These are phyloP conservation scores for Ormyrus labotus DNA, from an alignment of 2,888 invertebrate species.

Conservation along the genomic window DNA sequence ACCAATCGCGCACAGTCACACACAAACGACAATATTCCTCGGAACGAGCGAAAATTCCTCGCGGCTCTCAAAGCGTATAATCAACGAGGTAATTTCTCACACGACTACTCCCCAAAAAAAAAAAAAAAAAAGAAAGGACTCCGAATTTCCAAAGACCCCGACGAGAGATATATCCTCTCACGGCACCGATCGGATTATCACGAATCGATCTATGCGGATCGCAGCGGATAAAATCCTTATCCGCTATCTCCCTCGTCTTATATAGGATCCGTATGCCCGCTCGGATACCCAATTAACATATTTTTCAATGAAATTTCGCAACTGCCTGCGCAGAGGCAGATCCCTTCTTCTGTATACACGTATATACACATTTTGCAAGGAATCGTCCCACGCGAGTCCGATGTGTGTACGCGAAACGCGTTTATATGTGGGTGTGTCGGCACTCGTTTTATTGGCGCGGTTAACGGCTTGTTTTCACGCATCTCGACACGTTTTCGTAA, in stretches of 20 bases:
- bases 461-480: too few species aligned
- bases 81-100: not conserved
- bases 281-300: slow-evolving; percentile 49
- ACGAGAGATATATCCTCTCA: not conserved
- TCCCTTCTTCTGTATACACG: not conserved
- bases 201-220: slow-evolving; percentile 19
- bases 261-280: not conserved
- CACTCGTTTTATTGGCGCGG: too few species aligned
- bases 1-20: too few species aligned
- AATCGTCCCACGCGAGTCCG: slow-evolving; percentile 35
- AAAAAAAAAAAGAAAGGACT: too few species aligned
- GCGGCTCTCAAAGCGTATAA: too few species aligned
- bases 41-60: too few species aligned
- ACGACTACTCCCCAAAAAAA: not conserved
- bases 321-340: slow-evolving; percentile 7
- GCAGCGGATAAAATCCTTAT: slow-evolving; percentile 41
- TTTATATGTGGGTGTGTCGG: not conserved
- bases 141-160: too few species aligned
- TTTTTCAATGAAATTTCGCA: slow-evolving; percentile 51
- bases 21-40: too few species aligned
- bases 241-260: not conserved
- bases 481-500: too few species aligned
- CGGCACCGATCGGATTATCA: not conserved
- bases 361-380: slow-evolving; percentile 20
- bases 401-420: too few species aligned